Evolutionary conservation across 2,797 vertebrate species (phyloP).

Genomic region (Muraenolepis orangiensis): DNA sequence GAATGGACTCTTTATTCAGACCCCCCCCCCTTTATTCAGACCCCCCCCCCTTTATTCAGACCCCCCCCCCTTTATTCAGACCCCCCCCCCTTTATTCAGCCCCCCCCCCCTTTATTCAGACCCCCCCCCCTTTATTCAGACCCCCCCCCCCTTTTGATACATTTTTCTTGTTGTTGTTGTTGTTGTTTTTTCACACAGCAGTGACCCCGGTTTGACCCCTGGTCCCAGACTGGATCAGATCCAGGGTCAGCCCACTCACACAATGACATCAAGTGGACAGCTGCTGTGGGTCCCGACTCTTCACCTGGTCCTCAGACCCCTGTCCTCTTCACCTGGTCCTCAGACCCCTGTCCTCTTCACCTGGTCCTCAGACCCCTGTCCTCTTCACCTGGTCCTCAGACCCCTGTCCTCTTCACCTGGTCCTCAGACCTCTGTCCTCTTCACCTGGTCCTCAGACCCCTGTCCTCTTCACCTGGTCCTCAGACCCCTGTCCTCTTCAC

Average conservation of each 20-base stretch:
- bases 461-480: slow-evolving; percentile 28
- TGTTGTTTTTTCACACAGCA: not conserved
- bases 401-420: slow-evolving; percentile 29
- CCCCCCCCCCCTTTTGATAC: not conserved
- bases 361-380: slow-evolving; percentile 40
- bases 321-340: slow-evolving; percentile 6
- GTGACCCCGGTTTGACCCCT: not conserved
- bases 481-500: slow-evolving; percentile 41
- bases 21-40: not conserved
- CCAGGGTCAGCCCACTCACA: not conserved
- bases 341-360: slow-evolving; percentile 41
- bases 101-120: not conserved
- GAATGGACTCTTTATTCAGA: slow-evolving; percentile 19
- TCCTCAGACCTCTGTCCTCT: slow-evolving; percentile 43
- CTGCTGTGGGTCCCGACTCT: slow-evolving; percentile 48
- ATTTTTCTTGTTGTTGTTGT: not conserved
- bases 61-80: no score
- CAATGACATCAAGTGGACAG: slow-evolving; percentile 37
- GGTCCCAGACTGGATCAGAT: not conserved
- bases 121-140: not conserved
- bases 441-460: slow-evolving; percentile 41
- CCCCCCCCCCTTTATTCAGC: not conserved
- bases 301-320: slow-evolving; percentile 18
- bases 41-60: not conserved
- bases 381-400: slow-evolving; percentile 40